phyloP scores from a whole-genome alignment of 2,888 invertebrate species.

The Eurytoma californica region DNA sequence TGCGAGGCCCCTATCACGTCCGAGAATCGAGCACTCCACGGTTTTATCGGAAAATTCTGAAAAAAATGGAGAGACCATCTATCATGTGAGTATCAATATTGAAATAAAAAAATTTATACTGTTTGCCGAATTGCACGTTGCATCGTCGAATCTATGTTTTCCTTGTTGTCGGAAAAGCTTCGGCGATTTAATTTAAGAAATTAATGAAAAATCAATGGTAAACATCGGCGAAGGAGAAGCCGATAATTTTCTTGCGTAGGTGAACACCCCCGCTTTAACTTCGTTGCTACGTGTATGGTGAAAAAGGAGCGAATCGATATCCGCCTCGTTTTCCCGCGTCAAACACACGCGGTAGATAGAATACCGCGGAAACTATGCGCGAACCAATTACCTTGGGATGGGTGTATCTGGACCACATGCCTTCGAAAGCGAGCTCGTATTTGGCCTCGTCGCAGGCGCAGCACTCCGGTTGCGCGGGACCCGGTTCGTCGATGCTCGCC shows the following conservation, averaged over 20 bases:
- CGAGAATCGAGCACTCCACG: constrained; percentile 96
- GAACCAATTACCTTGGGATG: constrained; percentile 85
- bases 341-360: too few relatives aligned
- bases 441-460: constrained; percentile 98
- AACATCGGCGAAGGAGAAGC: too few relatives aligned
- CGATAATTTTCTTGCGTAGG: too few relatives aligned
- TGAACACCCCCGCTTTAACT: too few relatives aligned
- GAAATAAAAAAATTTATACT: too few relatives aligned
- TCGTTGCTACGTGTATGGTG: too few relatives aligned
- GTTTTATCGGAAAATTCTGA: constrained; percentile 89
- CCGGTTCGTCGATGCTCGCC: constrained; percentile 77
- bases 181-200: too few relatives aligned
- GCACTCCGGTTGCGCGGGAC: constrained; percentile 79
- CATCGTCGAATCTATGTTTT: background rate
- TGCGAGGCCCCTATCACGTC: constrained; percentile 98
- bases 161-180: too few relatives aligned
- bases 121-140: background rate
- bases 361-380: constrained; percentile 17
- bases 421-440: constrained; percentile 92
- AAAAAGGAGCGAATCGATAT: too few relatives aligned
- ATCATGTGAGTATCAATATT: too few relatives aligned
- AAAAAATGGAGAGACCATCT: background rate
- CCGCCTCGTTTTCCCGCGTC: too few relatives aligned
- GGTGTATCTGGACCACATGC: constrained; percentile 95
- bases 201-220: too few relatives aligned